Evolutionary conservation across 1,140 invertebrate species (phyloP).

Genomic region (Agrypnia vestita): DNA sequence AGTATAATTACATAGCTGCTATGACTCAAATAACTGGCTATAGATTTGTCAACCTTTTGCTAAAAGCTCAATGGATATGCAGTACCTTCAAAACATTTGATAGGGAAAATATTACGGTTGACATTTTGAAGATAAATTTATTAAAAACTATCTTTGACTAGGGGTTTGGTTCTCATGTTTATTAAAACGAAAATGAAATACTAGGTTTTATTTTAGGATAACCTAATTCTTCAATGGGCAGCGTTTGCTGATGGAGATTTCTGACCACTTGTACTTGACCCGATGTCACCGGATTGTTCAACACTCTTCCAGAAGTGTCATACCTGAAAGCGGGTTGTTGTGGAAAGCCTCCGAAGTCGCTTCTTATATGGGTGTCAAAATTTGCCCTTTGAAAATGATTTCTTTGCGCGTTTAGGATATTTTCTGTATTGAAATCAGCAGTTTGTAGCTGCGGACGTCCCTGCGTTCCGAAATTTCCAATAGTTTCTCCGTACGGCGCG

Average conservation of each 20-base stretch:
- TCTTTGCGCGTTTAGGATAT: not conserved
- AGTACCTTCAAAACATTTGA: no score
- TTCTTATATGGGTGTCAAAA: conserved; percentile 9
- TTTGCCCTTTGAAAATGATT: conserved; percentile 19
- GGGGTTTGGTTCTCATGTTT: conserved; percentile 31
- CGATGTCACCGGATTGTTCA: not conserved
- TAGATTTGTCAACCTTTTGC: no score
- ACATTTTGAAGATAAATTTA: conserved; percentile 10
- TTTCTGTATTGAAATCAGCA: not conserved
- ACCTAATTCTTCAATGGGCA: conserved; percentile 47
- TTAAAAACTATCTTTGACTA: conserved; percentile 48
- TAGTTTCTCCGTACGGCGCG: conserved; percentile 47
- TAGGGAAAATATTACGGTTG: no score
- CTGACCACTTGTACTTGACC: conserved; percentile 12
- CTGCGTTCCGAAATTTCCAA: not conserved
- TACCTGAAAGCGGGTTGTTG: not conserved
- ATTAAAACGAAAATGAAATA: conserved; percentile 56
- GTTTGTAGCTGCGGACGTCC: no score
- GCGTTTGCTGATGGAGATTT: conserved; percentile 32
- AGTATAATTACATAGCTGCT: no score
- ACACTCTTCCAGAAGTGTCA: not conserved
- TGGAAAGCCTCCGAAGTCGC: conserved; percentile 1
- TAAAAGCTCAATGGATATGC: no score
- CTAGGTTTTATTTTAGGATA: conserved; percentile 57
- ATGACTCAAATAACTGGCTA: no score